A percentile compares a stretch with the other conserved stretches of the same genome.
Evolutionary conservation across 64 coral and sea anemone species (phyloP).

Genomic region (Astreopora myriophthalma): DNA sequence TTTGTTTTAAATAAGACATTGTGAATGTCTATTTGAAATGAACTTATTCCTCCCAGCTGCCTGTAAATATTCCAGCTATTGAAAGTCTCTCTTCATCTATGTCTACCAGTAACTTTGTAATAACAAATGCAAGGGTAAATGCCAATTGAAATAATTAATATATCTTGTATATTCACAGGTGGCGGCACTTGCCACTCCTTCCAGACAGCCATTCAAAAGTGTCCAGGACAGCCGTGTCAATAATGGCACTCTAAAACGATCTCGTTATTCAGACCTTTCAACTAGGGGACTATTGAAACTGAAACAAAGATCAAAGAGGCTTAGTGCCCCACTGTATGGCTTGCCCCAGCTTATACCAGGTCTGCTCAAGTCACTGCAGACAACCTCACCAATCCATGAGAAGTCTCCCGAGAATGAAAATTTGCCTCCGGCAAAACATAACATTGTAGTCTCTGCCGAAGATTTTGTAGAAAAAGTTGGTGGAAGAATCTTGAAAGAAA

Average conservation of each 20-base stretch:
- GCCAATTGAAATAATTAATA: too few species aligned
- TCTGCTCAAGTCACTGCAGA: not conserved
- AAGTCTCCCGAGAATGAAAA: not conserved
- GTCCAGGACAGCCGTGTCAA: slow-evolving; percentile 24
- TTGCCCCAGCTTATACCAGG: not conserved
- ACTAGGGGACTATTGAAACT: not conserved
- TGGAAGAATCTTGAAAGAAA: slow-evolving; percentile 2
- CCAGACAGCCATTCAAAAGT: slow-evolving; percentile 20
- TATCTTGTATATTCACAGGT: not conserved
- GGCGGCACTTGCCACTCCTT: not conserved
- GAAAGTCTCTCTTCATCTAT: too few species aligned
- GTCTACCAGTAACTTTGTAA: too few species aligned
- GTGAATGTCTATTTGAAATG: too few species aligned
- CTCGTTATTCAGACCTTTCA: slow-evolving; percentile 3
- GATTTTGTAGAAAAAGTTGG: not conserved
- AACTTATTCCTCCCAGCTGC: too few species aligned
- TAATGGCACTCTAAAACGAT: not conserved
- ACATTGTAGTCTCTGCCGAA: not conserved
- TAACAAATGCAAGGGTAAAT: too few species aligned
- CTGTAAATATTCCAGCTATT: too few species aligned
- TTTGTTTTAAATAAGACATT: too few species aligned
- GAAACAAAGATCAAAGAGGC: slow-evolving; percentile 32
- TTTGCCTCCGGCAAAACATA: not conserved
- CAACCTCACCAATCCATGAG: not conserved
- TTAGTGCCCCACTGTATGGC: not conserved